phyloP scores from a whole-genome alignment of 2,113 vertebrate genomes.

The Axis porcinus region DNA sequence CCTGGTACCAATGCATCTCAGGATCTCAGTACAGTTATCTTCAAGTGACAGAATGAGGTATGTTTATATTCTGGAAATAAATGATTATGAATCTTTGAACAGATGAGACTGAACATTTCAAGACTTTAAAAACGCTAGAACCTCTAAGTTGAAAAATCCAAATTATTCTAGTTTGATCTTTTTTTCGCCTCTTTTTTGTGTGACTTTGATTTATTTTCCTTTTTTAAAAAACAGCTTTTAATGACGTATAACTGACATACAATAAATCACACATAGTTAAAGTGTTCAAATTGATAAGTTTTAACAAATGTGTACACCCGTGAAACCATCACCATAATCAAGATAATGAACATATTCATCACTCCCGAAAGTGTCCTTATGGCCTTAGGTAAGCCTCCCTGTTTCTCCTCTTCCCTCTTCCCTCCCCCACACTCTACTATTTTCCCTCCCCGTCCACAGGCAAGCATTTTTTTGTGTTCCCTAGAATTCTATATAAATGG shows the following conservation, averaged over 20 bases:
- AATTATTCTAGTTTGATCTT: neutral
- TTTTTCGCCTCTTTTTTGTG: neutral
- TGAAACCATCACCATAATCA: neutral
- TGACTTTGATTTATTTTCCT: conserved; percentile 38
- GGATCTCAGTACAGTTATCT: conserved; percentile 24
- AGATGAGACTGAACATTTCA: conserved; percentile 49
- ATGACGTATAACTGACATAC: neutral
- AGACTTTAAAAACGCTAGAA: conserved; percentile 33
- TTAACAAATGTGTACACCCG: neutral
- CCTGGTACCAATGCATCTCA: neutral
- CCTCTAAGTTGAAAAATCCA: conserved; percentile 42
- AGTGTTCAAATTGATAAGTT: neutral
- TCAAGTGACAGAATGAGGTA: conserved; percentile 31
- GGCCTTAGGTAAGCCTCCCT: neutral
- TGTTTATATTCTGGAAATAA: conserved; percentile 55
- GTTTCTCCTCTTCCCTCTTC: neutral
- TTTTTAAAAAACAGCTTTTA: neutral
- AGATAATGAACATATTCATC: neutral
- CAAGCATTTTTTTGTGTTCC: neutral
- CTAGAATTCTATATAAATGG: neutral
- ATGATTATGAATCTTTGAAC: conserved; percentile 42
- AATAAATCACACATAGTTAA: neutral
- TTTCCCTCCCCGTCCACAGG: neutral
- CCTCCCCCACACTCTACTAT: neutral
- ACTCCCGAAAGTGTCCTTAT: neutral